phyloP scores from a whole-genome alignment of 2,888 invertebrate genomes.

The Blastobasis lacticolella region DNA sequence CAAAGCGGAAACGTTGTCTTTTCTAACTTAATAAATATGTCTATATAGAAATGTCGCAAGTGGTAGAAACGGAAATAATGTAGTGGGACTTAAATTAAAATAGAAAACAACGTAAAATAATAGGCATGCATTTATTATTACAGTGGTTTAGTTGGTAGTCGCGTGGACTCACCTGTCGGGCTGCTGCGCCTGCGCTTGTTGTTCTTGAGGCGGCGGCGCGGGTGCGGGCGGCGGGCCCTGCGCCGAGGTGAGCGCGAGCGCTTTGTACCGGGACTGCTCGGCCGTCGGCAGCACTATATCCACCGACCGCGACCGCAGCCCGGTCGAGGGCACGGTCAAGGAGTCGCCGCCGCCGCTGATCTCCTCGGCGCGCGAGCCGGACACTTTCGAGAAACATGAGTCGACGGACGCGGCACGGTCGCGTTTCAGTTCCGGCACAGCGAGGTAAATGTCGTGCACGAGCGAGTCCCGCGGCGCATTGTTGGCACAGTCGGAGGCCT shows the following conservation, averaged over 20 bases:
- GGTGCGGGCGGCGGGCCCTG: slow-evolving; percentile 37
- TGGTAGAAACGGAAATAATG: too few relatives aligned
- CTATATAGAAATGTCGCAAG: too few relatives aligned
- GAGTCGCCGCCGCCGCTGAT: slow-evolving; percentile 76
- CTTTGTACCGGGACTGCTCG: slow-evolving; percentile 88
- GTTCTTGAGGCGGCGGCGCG: slow-evolving; percentile 29
- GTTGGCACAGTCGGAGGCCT: slow-evolving; percentile 62
- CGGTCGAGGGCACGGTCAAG: slow-evolving; percentile 81
- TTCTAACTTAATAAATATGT: too few relatives aligned
- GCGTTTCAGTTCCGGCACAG: slow-evolving; percentile 87
- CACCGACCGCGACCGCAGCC: slow-evolving; percentile 86
- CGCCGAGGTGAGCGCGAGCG: slow-evolving; percentile 80
- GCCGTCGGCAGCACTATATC: slow-evolving; percentile 91
- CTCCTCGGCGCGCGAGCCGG: slow-evolving; percentile 82
- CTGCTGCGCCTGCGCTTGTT: too few relatives aligned
- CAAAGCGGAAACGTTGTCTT: too few relatives aligned
- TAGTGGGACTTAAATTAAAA: too few relatives aligned
- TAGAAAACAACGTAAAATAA: too few relatives aligned
- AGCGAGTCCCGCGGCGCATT: slow-evolving; percentile 48
- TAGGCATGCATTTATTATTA: too few relatives aligned
- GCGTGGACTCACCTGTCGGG: too few relatives aligned
- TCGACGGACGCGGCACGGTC: slow-evolving; percentile 92
- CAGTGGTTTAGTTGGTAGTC: too few relatives aligned
- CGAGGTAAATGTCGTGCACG: slow-evolving; percentile 83
- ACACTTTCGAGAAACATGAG: slow-evolving; percentile 87